These are phyloP conservation scores for Tyrannus savana DNA, from an alignment of 2,113 vertebrate species.

Conservation along the genomic window DNA sequence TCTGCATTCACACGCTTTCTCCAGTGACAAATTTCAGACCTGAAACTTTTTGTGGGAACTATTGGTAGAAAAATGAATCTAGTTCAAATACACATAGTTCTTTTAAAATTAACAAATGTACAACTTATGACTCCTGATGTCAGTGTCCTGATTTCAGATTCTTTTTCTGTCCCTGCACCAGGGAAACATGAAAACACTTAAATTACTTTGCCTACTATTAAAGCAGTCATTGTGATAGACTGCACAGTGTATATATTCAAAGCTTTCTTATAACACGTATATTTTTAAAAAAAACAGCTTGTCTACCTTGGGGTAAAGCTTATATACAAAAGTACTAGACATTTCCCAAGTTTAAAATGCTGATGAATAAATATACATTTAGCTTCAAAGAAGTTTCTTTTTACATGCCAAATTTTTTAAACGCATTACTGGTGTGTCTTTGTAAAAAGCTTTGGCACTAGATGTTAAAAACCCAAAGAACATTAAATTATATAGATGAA, in stretches of 20 bases:
- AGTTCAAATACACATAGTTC: background rate
- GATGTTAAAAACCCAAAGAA: background rate
- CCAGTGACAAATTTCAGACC: background rate
- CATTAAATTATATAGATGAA: background rate
- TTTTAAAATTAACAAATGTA: background rate
- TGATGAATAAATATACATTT: background rate
- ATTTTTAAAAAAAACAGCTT: background rate
- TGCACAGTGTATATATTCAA: background rate
- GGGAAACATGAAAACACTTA: background rate
- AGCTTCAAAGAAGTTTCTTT: background rate
- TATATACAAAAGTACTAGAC: background rate
- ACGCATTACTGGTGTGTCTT: background rate
- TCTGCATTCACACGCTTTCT: background rate
- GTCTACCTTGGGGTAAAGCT: background rate
- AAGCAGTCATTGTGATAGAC: background rate
- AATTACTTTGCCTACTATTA: background rate
- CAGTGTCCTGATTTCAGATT: background rate
- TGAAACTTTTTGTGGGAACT: background rate
- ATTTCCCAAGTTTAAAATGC: background rate
- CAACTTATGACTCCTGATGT: background rate
- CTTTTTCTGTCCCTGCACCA: background rate
- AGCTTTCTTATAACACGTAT: background rate
- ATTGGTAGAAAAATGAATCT: background rate
- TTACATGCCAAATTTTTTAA: background rate
- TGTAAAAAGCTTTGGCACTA: background rate